Conservation (phyloP, 2,113 vertebrate species). For the Albula goreensis region DNA sequence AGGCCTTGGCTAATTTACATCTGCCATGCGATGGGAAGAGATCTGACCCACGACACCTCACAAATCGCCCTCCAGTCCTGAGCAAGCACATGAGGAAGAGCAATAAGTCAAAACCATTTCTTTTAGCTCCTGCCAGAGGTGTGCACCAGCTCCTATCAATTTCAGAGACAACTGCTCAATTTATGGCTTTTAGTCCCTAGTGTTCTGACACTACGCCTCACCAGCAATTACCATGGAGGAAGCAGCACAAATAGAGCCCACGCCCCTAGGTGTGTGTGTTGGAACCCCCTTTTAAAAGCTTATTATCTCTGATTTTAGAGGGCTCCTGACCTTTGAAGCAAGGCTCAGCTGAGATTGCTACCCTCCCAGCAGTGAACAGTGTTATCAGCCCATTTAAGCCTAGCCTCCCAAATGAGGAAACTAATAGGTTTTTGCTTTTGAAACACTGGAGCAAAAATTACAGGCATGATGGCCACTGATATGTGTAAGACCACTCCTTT, state of each 20-base stretch:
- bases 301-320: conserved; percentile 9
- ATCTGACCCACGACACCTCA: not conserved
- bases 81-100: not conserved
- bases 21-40: not conserved
- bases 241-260: not conserved
- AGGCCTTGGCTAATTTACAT: not conserved
- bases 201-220: not conserved
- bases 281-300: conserved; percentile 1
- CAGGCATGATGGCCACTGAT: not conserved
- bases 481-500: not conserved
- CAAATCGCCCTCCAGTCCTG: not conserved
- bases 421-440: not conserved
- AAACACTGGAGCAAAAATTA: not conserved
- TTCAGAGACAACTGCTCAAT: not conserved
- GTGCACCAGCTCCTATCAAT: not conserved
- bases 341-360: not conserved
- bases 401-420: not conserved
- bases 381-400: conserved; percentile 4
- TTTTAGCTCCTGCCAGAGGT: not conserved
- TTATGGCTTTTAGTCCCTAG: not conserved
- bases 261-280: not conserved
- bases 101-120: not conserved
- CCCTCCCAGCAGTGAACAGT: not conserved
- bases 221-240: not conserved
- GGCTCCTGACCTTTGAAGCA: not conserved